phyloP scores from a whole-genome alignment of 2,797 vertebrate genomes.

The Phataginus tetradactyla region DNA sequence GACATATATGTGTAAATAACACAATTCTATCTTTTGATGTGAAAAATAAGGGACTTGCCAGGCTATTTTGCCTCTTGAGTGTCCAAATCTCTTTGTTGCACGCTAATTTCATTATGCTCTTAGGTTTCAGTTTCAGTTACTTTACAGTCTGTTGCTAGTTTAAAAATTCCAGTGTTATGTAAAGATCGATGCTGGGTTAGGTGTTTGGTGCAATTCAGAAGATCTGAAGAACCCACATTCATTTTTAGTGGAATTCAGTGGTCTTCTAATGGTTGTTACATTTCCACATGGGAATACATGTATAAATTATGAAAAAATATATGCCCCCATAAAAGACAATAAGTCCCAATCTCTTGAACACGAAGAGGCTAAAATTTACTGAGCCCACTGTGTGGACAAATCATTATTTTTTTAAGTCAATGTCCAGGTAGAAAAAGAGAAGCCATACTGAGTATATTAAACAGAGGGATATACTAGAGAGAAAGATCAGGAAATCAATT shows the following conservation, averaged over 20 bases:
- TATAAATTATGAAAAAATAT: not conserved
- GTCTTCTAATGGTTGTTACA: not conserved
- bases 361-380: not conserved
- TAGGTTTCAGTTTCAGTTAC: not conserved
- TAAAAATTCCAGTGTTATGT: too few relatives aligned
- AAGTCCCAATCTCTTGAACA: not conserved
- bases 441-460: not conserved
- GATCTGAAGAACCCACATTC: not conserved
- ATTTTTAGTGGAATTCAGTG: not conserved
- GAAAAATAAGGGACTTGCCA: not conserved
- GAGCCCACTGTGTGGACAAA: not conserved
- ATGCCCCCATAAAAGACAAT: not conserved
- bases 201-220: not conserved
- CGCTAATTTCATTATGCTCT: not conserved
- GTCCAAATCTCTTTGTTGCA: not conserved
- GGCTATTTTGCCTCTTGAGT: too few relatives aligned
- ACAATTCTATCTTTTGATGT: not conserved
- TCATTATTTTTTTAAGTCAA: not conserved
- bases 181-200: too few relatives aligned
- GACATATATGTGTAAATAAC: not conserved
- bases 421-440: not conserved
- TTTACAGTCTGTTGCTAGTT: not conserved
- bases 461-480: not conserved
- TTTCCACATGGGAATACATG: not conserved
- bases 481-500: not conserved